Base-by-base conservation (phyloP, 2,797 vertebrate genomes). In the Tokudaia muenninki region DNA sequence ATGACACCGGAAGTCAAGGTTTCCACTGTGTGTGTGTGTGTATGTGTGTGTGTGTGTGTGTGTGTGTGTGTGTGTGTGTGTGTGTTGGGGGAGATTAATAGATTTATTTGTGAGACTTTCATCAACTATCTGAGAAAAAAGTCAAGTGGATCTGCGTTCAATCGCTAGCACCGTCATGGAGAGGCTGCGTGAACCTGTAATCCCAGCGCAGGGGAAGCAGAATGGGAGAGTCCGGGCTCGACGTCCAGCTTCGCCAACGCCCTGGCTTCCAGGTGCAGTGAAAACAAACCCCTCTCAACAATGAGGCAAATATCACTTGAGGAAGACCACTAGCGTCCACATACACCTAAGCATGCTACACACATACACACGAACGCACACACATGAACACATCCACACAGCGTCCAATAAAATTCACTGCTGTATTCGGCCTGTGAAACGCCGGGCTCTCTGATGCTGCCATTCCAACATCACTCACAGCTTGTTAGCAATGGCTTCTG, bases 111-210 rank as follows among this genome's bases (percentile, higher is more conserved):
- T 81, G 80, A 59, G n/a, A 26, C 37, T 82, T 59, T 37, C 55
- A 41, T 26, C 7, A 59, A 59, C 14, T 8, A 41, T 37, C 3
- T 41, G 80, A 82, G 55, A 16, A 59, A 59, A 52, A 57, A 9
- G 22, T 55, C 26, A 59, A 82, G 55, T 16, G 22, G 26, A 44
- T 19, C 14, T 19, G 37, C 19, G 37, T 65, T 84, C n/a, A 41
- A 9, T 41, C 57, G 5, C 24, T 26, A 79, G n/a, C n/a, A 16
- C 8, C 16, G 3, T 0, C 41, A 26, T 1, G 37, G 37, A 59
- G 21, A 81, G 12, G 34, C 4, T 0, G 34, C 1, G 1, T 26
- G 50, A 6, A 21, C 52, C 52, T 37, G 12, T 8, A 13, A 59
- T 59, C 34, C 55, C 50, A 11, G 50, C 4, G 8, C 50, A 21